These are phyloP conservation scores for Carcinoscorpius rotundicauda DNA, from an alignment of 1,140 invertebrate species.

Conservation along the genomic window DNA sequence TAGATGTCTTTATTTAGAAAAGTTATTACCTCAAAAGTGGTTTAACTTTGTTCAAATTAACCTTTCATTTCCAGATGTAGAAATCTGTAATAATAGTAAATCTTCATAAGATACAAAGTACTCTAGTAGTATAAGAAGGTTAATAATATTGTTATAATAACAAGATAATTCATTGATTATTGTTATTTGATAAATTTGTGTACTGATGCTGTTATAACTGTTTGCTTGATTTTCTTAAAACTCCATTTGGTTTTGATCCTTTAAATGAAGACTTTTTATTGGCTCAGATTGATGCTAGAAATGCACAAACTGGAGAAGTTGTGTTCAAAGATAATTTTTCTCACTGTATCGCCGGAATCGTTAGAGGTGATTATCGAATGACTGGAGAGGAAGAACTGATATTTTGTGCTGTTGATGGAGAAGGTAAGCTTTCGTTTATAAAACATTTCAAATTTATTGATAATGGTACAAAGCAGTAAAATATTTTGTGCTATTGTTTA, in stretches of 20 bases:
- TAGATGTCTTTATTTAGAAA: no score
- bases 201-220: no score
- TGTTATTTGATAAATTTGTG: no score
- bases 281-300: constrained; percentile 53
- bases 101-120: no score
- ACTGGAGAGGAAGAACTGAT: constrained; percentile 69
- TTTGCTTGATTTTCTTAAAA: no score
- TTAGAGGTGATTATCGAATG: constrained; percentile 67
- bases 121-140: no score
- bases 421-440: constrained; percentile 46
- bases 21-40: no score
- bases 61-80: no score
- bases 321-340: constrained; percentile 67
- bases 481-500: not conserved
- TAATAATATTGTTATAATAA: no score
- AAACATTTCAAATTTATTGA: not conserved
- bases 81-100: no score
- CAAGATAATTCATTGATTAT: no score
- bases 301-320: constrained; percentile 64
- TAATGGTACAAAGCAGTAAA: not conserved
- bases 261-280: not conserved
- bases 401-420: constrained; percentile 66
- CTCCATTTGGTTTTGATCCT: not conserved
- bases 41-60: no score
- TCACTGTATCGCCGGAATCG: constrained; percentile 61